These are phyloP conservation scores for Muntiacus reevesi DNA, from an alignment of 2,113 vertebrate genomes.

Conservation along the genomic window DNA sequence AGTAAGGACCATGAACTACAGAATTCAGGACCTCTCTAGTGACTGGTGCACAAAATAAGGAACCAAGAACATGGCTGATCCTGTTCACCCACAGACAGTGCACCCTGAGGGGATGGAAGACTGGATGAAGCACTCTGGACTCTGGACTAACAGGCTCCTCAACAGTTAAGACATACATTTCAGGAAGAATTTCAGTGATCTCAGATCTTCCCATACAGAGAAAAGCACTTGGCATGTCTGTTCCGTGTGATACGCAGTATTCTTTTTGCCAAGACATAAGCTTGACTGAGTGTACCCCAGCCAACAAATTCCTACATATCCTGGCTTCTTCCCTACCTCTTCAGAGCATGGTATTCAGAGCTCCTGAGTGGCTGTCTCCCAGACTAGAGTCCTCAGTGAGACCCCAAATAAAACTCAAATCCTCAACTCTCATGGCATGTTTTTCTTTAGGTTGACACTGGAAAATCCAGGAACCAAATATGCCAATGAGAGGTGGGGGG, in stretches of 20 bases:
- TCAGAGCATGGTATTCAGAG: not conserved
- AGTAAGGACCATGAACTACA: not conserved
- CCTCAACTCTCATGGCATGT: not conserved
- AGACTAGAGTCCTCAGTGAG: not conserved
- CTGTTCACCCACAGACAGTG: not conserved
- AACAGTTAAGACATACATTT: no score
- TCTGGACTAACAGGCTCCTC: not conserved
- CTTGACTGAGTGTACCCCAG: not conserved
- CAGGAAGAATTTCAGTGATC: not conserved
- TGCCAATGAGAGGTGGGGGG: rapidly evolving
- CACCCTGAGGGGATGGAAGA: not conserved
- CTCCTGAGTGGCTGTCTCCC: not conserved
- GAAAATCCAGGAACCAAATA: rapidly evolving
- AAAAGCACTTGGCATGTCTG: not conserved
- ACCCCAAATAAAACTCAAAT: not conserved
- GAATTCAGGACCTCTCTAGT: rapidly evolving
- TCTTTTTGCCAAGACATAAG: not conserved
- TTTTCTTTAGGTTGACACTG: not conserved
- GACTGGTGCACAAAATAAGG: not conserved
- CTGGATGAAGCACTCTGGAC: no score
- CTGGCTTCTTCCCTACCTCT: not conserved
- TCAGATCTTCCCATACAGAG: not conserved
- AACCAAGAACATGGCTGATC: not conserved
- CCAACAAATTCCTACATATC: not conserved
- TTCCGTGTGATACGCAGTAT: no score